Evolutionary conservation across 2,797 vertebrate genomes (phyloP), one percentile per base, ranked within the genome.

Genomic region (Moxostoma hubbsi): DNA sequence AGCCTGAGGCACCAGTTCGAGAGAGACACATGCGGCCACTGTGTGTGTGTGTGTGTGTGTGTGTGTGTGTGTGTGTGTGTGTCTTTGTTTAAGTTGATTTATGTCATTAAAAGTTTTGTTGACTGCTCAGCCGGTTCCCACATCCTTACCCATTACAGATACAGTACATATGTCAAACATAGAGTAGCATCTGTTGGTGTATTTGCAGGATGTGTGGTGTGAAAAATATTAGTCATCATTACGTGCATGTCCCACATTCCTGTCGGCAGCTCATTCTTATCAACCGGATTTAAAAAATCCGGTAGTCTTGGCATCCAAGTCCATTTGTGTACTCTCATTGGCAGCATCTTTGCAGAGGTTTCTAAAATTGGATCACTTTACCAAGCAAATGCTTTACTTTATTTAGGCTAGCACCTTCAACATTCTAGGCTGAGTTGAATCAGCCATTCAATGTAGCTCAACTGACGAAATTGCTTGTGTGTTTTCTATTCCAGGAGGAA

Each of bases 401-500:
- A n/a, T 65, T 75, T 75, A 65, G 53, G 43, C 11, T 46, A 64
- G 59, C 49, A 74, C 51, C 9, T 75, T 55, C 61, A 11, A 64
- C n/a, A 24, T 58, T 13, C 24, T 16, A 45, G 0, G 0, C n/a
- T 11, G 53, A 47, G 51, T 54, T 51, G 10, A 64, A 46, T 75
- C 5, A 6, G 9, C 2, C 9, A 0, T 65, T 75, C 55, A 47
- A 15, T 64, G 43, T 18, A 7, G n/a, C 43, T 62, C 6, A 11
- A n/a, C 66, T 69, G 36, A 64, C 16, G 51, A 47, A 57, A 58
- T 61, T 73, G 15, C 45, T 61, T 65, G 10, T 50, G 24, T 63
- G 77, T 53, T 66, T 58, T 84, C 15, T 81, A 11, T 90, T 88
- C 12, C 84, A 99, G 97, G 97, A 98, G 76, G 96, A 98, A 91